Conservation (phyloP, 2,113 vertebrate species). For the Takifugu bimaculatus region DNA sequence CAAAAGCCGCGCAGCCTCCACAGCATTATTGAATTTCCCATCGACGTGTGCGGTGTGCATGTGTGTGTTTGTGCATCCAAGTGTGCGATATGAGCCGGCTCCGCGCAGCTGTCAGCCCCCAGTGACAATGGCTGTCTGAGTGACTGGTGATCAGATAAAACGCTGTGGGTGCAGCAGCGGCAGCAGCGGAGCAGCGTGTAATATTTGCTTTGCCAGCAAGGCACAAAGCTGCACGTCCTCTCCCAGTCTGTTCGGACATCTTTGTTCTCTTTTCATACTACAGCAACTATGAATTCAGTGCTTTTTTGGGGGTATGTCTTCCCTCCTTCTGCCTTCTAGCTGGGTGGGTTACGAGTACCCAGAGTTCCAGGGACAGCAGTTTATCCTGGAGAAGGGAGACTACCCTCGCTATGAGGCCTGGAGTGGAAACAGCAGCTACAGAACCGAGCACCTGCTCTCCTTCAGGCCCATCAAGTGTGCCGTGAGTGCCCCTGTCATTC, state of each 20-base stretch:
- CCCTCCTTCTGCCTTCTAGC: slow-evolving; percentile 51
- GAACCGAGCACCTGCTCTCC: slow-evolving; percentile 92
- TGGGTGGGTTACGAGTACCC: slow-evolving; percentile 95
- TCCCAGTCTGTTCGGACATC: slow-evolving; percentile 23
- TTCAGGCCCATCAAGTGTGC: slow-evolving; percentile 91
- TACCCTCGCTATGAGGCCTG: slow-evolving; percentile 91
- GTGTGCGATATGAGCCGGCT: slow-evolving; percentile 55
- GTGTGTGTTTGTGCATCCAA: slow-evolving; percentile 42
- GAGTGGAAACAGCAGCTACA: slow-evolving; percentile 91
- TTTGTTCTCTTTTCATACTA: neutral
- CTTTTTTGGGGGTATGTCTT: neutral
- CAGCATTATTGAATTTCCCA: slow-evolving; percentile 27
- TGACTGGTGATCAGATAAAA: slow-evolving; percentile 68
- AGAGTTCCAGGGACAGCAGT: slow-evolving; percentile 96
- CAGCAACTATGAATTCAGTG: neutral
- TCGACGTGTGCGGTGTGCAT: slow-evolving; percentile 26
- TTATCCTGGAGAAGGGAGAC: slow-evolving; percentile 96
- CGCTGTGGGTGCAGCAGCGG: slow-evolving; percentile 43
- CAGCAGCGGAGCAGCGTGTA: slow-evolving; percentile 33
- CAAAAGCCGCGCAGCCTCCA: slow-evolving; percentile 15
- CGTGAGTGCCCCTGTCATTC: slow-evolving; percentile 71
- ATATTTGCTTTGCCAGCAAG: slow-evolving; percentile 66
- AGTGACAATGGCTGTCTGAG: slow-evolving; percentile 52
- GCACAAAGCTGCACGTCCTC: slow-evolving; percentile 50
- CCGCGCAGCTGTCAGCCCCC: slow-evolving; percentile 55